Evolutionary conservation across 2,888 invertebrate genomes (phyloP).

Genomic region (Drosophila kambysellisi): DNA sequence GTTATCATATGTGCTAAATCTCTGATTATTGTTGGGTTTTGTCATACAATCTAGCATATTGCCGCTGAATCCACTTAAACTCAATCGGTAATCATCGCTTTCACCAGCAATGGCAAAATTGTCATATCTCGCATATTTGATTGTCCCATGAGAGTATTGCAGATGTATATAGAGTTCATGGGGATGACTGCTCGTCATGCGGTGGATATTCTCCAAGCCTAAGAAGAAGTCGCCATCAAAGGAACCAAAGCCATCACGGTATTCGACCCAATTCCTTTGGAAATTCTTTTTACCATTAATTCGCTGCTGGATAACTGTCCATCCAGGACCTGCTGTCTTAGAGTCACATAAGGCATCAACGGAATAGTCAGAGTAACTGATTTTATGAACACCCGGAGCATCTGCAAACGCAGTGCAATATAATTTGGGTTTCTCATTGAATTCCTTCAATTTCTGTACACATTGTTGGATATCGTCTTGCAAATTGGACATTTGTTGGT

Average conservation of each 20-base stretch:
- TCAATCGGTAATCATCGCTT: neutral
- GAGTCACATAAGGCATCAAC: no score
- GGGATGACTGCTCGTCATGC: neutral
- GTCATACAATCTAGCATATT: neutral
- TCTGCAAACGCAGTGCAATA: neutral
- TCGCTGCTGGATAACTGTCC: no score
- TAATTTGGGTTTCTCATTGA: neutral
- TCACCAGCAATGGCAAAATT: neutral
- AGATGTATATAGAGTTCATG: neutral
- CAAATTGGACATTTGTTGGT: neutral
- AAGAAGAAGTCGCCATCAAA: no score
- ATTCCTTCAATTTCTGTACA: neutral
- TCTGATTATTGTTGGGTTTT: neutral
- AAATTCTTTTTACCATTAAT: no score
- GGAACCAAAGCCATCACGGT: no score
- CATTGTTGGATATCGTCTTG: neutral
- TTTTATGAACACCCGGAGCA: no score
- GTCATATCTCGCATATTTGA: neutral
- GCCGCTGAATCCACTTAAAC: neutral
- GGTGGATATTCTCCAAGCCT: neutral
- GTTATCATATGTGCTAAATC: neutral
- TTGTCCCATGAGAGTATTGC: neutral
- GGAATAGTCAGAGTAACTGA: no score
- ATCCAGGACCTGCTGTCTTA: no score
- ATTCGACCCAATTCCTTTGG: no score